A percentile compares a stretch with the other conserved stretches of the same genome.
Conservation (phyloP, 2,888 invertebrate genomes). For the Andrena flavipes region DNA sequence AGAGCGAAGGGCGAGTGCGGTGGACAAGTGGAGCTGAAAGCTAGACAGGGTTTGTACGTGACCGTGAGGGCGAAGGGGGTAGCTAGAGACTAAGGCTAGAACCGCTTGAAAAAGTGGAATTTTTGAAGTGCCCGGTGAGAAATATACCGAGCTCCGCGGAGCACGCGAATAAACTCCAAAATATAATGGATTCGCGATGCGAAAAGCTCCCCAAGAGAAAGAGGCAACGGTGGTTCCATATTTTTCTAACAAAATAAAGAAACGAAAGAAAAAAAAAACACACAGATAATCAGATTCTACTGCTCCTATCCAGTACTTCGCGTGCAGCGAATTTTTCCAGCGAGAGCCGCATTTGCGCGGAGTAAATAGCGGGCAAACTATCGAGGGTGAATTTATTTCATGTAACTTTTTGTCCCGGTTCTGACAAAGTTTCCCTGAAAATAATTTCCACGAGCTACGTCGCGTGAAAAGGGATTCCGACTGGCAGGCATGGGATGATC, state of each 20-base stretch:
- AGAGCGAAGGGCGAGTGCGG: constrained; percentile 4
- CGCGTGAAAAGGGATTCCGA: constrained; percentile 31
- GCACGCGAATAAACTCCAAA: neutral
- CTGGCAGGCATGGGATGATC: constrained; percentile 33
- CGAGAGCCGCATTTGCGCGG: neutral
- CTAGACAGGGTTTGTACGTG: constrained; percentile 28
- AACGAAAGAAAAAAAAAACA: neutral
- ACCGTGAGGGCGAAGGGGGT: neutral
- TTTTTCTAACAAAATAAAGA: neutral
- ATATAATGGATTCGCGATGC: constrained; percentile 7
- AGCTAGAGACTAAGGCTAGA: constrained; percentile 1
- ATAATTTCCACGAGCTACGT: constrained; percentile 32
- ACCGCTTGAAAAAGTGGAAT: constrained; percentile 26
- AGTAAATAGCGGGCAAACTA: neutral
- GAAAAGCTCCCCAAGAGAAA: neutral
- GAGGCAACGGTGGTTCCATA: neutral
- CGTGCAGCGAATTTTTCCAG: neutral
- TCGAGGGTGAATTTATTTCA: constrained; percentile 16
- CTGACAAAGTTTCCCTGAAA: constrained; percentile 8
- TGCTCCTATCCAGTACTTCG: neutral
- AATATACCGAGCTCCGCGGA: constrained; percentile 1
- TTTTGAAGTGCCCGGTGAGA: constrained; percentile 13
- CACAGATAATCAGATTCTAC: neutral
- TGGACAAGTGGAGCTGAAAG: constrained; percentile 20
- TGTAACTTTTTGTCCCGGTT: constrained; percentile 7